Percentiles rank a stretch among this genome's conserved stretches.
Evolutionary conservation across 2,888 invertebrate genomes (phyloP).

Genomic region (Ormyrus pomaceus): DNA sequence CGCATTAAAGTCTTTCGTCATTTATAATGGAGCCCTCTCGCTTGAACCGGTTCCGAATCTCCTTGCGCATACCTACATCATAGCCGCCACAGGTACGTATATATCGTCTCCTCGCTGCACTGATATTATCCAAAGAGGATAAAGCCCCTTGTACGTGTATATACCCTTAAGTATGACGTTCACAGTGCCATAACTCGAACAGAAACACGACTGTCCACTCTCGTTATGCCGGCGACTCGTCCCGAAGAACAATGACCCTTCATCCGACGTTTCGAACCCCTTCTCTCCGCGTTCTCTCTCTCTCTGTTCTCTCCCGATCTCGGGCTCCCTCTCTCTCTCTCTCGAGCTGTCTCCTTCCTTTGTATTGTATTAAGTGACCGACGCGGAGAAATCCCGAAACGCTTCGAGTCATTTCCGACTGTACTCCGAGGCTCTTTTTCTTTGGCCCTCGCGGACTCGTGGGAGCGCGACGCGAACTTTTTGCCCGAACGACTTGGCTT

Average conservation of each 20-base stretch:
- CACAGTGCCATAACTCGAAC: conserved; percentile 54
- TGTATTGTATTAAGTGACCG: conserved; percentile 47
- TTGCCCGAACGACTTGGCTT: background rate
- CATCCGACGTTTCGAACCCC: conserved; percentile 40
- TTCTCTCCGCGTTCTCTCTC: background rate
- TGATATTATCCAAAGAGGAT: conserved; percentile 50
- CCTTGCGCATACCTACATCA: background rate
- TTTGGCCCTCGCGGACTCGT: background rate
- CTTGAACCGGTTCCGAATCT: conserved; percentile 41
- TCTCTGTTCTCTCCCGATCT: conserved; percentile 8
- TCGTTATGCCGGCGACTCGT: conserved; percentile 49
- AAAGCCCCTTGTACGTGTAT: background rate
- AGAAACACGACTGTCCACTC: conserved; percentile 55
- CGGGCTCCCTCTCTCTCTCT: conserved; percentile 16
- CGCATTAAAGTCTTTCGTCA: conserved; percentile 53
- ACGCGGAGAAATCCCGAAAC: conserved; percentile 27
- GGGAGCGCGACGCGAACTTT: conserved; percentile 18
- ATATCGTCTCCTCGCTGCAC: conserved; percentile 24
- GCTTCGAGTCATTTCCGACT: conserved; percentile 25
- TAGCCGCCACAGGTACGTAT: background rate
- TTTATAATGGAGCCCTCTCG: conserved; percentile 37
- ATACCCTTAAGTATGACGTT: conserved; percentile 56
- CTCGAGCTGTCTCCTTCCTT: conserved; percentile 36
- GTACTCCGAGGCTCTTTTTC: conserved; percentile 1
- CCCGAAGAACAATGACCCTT: conserved; percentile 56